phyloP scores from a whole-genome alignment of 2,113 vertebrate genomes.

The Macquaria ambigua region DNA sequence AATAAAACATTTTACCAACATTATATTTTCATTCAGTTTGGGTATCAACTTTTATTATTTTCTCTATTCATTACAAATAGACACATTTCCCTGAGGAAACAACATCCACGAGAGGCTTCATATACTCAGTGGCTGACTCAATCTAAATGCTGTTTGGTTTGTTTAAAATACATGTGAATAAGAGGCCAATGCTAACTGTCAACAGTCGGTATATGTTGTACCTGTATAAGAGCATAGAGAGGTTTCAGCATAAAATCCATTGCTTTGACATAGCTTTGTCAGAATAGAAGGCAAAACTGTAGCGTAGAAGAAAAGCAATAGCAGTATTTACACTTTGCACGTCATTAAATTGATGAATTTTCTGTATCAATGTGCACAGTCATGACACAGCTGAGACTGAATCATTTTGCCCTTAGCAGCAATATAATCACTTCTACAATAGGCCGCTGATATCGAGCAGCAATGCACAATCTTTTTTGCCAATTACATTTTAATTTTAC shows the following conservation, averaged over 20 bases:
- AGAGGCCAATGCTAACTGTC: constrained; percentile 37
- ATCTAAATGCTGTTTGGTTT: constrained; percentile 61
- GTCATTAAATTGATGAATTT: constrained; percentile 27
- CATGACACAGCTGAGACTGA: constrained; percentile 39
- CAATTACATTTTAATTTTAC: constrained; percentile 50
- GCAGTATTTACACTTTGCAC: constrained; percentile 48
- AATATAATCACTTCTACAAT: constrained; percentile 51
- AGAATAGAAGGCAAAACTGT: constrained; percentile 47
- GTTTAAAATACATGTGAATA: constrained; percentile 42
- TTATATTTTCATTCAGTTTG: constrained; percentile 48
- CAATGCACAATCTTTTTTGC: constrained; percentile 59
- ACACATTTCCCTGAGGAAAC: constrained; percentile 84
- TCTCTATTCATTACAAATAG: constrained; percentile 67
- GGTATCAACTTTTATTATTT: constrained; percentile 61
- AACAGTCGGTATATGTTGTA: constrained; percentile 62
- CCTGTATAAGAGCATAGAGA: constrained; percentile 53
- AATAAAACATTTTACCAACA: constrained; percentile 49
- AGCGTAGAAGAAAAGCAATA: constrained; percentile 27
- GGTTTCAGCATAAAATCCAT: constrained; percentile 53
- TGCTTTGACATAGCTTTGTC: constrained; percentile 52
- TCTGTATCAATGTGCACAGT: constrained; percentile 52
- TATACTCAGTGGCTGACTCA: constrained; percentile 62
- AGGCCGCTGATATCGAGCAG: constrained; percentile 47
- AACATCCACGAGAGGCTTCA: constrained; percentile 61
- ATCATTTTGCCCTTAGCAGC: constrained; percentile 59